Conservation (phyloP, 1,140 invertebrate species). For the Drosophila sp. region DNA sequence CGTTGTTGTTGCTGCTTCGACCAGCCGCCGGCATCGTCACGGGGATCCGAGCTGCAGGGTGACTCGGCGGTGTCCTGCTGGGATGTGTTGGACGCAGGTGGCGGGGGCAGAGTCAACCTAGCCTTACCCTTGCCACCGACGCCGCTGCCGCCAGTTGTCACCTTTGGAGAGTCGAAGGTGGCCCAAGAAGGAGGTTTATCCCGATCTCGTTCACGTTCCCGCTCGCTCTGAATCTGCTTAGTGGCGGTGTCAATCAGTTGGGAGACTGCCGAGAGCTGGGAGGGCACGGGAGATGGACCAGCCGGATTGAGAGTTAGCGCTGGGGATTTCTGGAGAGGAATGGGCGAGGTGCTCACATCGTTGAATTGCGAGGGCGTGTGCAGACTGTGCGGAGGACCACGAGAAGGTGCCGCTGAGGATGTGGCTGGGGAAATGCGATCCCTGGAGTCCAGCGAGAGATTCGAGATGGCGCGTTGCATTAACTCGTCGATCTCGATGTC, state of each 20-base stretch:
- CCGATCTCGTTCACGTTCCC: conserved; percentile 45
- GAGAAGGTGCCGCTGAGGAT: conserved; percentile 59
- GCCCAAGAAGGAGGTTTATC: conserved; percentile 78
- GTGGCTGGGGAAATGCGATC: conserved; percentile 76
- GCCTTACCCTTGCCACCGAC: conserved; percentile 61
- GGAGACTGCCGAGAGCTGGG: conserved; percentile 73
- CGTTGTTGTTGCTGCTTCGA: conserved; percentile 63
- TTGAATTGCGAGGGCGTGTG: conserved; percentile 73
- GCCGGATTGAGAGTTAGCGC: conserved; percentile 48
- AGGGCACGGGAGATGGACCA: conserved; percentile 81
- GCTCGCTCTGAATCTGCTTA: conserved; percentile 70
- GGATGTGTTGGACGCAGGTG: conserved; percentile 79
- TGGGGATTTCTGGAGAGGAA: conserved; percentile 76
- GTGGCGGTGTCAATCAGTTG: conserved; percentile 80
- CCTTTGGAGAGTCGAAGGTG: conserved; percentile 82
- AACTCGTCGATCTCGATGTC: conserved; percentile 84
- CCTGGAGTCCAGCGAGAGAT: conserved; percentile 79
- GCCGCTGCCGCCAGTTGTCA: not conserved
- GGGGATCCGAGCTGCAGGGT: conserved; percentile 91
- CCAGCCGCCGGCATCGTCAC: conserved; percentile 85
- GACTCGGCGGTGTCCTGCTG: conserved; percentile 86
- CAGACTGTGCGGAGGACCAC: conserved; percentile 36
- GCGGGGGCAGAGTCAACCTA: conserved; percentile 64
- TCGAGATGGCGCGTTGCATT: conserved; percentile 83
- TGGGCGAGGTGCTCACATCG: conserved; percentile 83